Evolutionary conservation across 2,888 invertebrate genomes (phyloP).

Genomic region (Trissoscelio sp.): DNA sequence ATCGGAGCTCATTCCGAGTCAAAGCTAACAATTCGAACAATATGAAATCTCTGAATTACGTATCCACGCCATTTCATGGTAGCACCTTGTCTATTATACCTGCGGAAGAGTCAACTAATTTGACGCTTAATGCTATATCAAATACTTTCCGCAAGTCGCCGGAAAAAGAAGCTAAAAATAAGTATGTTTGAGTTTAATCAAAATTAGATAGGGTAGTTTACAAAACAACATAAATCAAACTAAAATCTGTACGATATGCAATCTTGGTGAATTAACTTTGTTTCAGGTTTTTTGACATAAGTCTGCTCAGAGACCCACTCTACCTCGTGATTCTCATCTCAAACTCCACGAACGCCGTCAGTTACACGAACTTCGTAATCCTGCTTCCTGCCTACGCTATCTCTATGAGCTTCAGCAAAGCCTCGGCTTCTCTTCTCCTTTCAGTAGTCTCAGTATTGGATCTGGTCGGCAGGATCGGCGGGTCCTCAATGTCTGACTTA

Average conservation of each 20-base stretch:
- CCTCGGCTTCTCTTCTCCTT: slow-evolving; percentile 88
- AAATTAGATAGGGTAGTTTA: too few species aligned
- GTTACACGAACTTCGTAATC: slow-evolving; percentile 94
- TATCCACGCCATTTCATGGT: slow-evolving; percentile 94
- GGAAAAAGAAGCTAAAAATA: slow-evolving; percentile 77
- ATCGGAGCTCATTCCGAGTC: slow-evolving; percentile 73
- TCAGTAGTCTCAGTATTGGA: slow-evolving; percentile 93
- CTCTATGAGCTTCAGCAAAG: slow-evolving; percentile 88
- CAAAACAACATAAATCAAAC: too few species aligned
- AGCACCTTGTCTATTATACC: slow-evolving; percentile 90
- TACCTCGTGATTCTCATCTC: slow-evolving; percentile 93
- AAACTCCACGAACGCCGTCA: slow-evolving; percentile 93
- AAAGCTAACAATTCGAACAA: slow-evolving; percentile 89
- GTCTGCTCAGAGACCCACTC: slow-evolving; percentile 90
- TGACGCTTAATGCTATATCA: slow-evolving; percentile 89
- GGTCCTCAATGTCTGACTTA: slow-evolving; percentile 92
- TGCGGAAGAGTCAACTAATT: slow-evolving; percentile 91
- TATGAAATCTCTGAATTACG: slow-evolving; percentile 92
- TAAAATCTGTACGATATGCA: too few species aligned
- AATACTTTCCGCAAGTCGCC: slow-evolving; percentile 84
- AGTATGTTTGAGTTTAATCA: slow-evolving; percentile 78
- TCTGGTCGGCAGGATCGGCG: slow-evolving; percentile 92
- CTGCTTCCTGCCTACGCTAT: slow-evolving; percentile 91
- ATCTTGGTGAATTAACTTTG: too few species aligned
- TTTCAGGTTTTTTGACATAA: slow-evolving; percentile 89